Conservation (phyloP, 2,797 vertebrate species). For the Bradypus variegatus region DNA sequence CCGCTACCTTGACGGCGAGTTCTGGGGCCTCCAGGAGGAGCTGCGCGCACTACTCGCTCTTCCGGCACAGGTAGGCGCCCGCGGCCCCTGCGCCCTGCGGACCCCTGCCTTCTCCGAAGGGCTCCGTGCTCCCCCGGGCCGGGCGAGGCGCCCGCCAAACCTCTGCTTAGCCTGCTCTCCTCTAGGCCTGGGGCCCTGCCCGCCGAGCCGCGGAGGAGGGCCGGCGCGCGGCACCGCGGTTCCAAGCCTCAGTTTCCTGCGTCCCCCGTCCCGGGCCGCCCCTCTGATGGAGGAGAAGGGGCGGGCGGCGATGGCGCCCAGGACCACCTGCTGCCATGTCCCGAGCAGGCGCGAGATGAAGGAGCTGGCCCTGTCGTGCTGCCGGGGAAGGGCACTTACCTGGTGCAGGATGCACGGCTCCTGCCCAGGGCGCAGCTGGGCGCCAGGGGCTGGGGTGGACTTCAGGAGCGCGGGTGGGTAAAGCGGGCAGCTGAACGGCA, state of each 20-base stretch:
- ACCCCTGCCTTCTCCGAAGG: no score
- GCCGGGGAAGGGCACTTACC: no score
- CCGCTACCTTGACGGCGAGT: conserved; percentile 69
- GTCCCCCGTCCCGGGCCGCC: no score
- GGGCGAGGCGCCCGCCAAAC: not conserved
- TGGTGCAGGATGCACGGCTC: not conserved
- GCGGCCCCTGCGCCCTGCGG: fast-evolving
- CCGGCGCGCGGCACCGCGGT: no score
- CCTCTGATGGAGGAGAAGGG: no score
- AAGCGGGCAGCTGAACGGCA: not conserved
- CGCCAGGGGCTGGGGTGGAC: not conserved
- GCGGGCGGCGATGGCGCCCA: not conserved
- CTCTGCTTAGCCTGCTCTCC: no score
- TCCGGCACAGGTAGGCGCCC: conserved; percentile 63
- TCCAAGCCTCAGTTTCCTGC: no score
- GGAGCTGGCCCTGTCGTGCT: not conserved
- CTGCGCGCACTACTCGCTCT: conserved; percentile 65
- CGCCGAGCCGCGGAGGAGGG: no score
- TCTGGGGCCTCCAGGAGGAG: conserved; percentile 66
- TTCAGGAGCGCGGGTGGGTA: not conserved
- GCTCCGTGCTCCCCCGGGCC: not conserved
- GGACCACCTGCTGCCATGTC: not conserved
- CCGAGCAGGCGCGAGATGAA: not conserved
- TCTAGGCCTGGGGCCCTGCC: no score
- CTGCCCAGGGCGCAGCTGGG: not conserved